Percentiles rank a stretch among this genome's conserved stretches.
These are phyloP conservation scores for Acanthosepion pharaonis DNA, from an alignment of 2,888 invertebrate species.

Conservation along the genomic window DNA sequence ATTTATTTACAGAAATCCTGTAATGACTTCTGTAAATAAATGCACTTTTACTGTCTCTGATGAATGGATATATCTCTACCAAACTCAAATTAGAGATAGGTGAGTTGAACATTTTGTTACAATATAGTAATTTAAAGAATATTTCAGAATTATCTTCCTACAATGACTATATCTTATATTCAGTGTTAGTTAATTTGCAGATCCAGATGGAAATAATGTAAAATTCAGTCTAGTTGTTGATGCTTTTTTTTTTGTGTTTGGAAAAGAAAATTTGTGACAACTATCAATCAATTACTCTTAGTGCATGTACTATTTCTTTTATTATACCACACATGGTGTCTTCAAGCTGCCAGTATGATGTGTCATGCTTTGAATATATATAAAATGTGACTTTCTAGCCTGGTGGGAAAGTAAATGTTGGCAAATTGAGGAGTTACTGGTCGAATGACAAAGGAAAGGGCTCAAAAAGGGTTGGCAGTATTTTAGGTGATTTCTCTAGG, in stretches of 20 bases:
- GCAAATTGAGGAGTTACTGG: background rate
- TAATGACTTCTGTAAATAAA: no score
- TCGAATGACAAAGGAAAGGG: background rate
- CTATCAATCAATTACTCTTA: background rate
- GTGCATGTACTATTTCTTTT: background rate
- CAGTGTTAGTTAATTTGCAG: background rate
- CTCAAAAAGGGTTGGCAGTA: background rate
- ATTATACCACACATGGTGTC: background rate
- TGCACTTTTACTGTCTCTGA: no score
- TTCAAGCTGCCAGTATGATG: background rate
- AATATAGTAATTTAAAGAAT: background rate
- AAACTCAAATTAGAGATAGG: no score
- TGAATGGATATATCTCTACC: no score
- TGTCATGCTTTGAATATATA: background rate
- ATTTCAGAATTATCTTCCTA: background rate
- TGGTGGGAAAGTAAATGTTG: background rate
- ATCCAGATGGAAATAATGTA: background rate
- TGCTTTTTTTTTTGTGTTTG: background rate
- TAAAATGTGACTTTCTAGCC: background rate
- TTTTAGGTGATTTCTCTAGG: conserved; percentile 12
- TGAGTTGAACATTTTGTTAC: no score
- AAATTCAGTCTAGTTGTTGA: background rate
- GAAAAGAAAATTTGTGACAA: background rate
- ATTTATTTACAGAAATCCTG: no score
- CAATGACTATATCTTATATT: background rate